Base-by-base conservation (phyloP, 2,113 vertebrate genomes). In the Anhinga anhinga region DNA sequence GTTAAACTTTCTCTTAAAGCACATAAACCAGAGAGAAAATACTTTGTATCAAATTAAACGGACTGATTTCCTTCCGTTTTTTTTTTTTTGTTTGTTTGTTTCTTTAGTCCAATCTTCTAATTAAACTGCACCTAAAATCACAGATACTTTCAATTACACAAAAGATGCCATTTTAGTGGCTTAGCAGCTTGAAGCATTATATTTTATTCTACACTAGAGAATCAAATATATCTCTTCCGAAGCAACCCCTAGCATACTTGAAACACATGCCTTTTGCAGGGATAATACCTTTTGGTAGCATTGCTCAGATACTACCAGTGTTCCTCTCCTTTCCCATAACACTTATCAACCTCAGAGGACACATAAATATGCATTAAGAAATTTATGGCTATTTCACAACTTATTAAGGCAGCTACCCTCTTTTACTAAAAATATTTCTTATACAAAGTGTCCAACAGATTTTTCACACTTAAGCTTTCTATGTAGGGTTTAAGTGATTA, bases 1-100 rank as follows among this genome's bases (percentile, higher is more conserved):
- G 12, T 19, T 38, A 67, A 82, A 73, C 9, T 83, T 82, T 70
- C 10, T 40, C 11, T 38, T 49, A 83, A 61, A 78, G 42, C 2
- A 15, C 50, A 44, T 53, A 74, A 79, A 50, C 1, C 14, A 53
- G 55, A 45, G 10, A 72, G 32, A 72, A 89, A 50, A 61, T 12
- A 1, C 21, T 50, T 69, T 59, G 0, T n/a, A 47, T 52, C 27
- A 49, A 40, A 47, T 56, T 3, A 79, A 95, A 53, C 23, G 0
- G 1, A 74, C n/a, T 72, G 8, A 63, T 90, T 90, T 85, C 32
- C 47, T 71, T 16, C 6, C 45, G 9, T 25, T 8, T 5, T 20
- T 14, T 14, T 11, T 13, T 25, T 25, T 3, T n/a, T 2, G n/a
- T n/a, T n/a, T n/a, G n/a, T 11, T 26, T 38, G n/a, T 1, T 6